phyloP scores from a whole-genome alignment of 35 echinoderm and acorn worm genomes.

The Patiria miniata region DNA sequence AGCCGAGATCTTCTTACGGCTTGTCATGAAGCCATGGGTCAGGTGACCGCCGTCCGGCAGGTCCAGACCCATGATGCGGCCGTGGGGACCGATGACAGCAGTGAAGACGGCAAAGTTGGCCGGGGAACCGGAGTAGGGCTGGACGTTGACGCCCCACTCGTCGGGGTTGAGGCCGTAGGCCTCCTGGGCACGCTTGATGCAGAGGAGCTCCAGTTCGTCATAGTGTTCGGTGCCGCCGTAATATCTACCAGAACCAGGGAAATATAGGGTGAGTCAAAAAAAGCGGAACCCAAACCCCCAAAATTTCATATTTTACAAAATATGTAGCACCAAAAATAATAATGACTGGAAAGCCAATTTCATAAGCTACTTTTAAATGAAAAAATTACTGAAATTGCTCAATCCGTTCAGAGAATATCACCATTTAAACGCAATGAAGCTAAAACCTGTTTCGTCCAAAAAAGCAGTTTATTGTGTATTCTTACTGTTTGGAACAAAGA shows the following conservation, averaged over 20 bases:
- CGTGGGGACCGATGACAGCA: constrained; percentile 76
- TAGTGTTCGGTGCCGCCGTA: constrained; percentile 88
- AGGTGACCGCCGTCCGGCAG: constrained; percentile 95
- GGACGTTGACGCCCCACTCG: constrained; percentile 97
- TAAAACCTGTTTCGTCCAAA: too few relatives aligned
- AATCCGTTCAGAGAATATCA: too few relatives aligned
- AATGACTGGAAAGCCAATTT: too few relatives aligned
- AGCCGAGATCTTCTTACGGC: constrained; percentile 95
- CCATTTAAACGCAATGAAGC: too few relatives aligned
- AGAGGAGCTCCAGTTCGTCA: constrained; percentile 82
- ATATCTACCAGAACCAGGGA: constrained; percentile 49
- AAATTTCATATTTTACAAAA: too few relatives aligned
- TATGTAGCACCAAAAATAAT: too few relatives aligned
- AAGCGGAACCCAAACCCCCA: too few relatives aligned
- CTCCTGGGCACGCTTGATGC: constrained; percentile 75
- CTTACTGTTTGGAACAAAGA: too few relatives aligned
- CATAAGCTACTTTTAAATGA: too few relatives aligned
- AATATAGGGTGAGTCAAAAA: too few relatives aligned
- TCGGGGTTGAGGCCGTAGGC: constrained; percentile 69
- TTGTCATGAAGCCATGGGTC: constrained; percentile 94
- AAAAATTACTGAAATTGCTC: too few relatives aligned
- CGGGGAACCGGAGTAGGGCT: constrained; percentile 94
- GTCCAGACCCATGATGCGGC: constrained; percentile 95
- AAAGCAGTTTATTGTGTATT: too few relatives aligned
- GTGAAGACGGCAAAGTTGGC: constrained; percentile 99